Percentiles rank a stretch among this genome's conserved stretches.
phyloP scores from a whole-genome alignment of 2,888 invertebrate genomes.

The Plebejus melissa region DNA sequence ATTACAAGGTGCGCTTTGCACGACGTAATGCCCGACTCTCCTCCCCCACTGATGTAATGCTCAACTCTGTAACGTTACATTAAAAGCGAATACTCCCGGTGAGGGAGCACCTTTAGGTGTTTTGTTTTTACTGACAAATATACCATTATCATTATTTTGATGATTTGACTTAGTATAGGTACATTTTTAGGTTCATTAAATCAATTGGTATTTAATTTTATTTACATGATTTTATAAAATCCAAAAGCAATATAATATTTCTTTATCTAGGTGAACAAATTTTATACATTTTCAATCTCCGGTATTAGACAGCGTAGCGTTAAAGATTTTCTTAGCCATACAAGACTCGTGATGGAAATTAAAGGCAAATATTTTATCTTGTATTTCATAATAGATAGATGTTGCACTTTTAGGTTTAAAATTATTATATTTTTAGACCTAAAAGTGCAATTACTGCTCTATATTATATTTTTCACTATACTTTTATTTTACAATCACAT shows the following conservation, averaged over 20 bases:
- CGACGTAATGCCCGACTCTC: too few relatives aligned
- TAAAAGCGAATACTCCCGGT: too few relatives aligned
- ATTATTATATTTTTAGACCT: neutral
- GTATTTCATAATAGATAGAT: neutral
- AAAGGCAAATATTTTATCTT: conserved; percentile 23
- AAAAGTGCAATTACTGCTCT: neutral
- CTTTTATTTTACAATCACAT: neutral
- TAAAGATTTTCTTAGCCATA: neutral
- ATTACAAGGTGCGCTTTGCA: too few relatives aligned
- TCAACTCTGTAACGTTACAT: too few relatives aligned
- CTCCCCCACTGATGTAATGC: too few relatives aligned
- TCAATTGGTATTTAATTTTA: neutral
- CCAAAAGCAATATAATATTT: neutral
- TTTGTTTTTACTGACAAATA: too few relatives aligned
- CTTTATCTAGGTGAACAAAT: neutral
- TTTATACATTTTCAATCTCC: conserved; percentile 19
- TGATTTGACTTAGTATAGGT: neutral
- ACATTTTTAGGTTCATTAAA: neutral
- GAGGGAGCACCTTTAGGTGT: too few relatives aligned
- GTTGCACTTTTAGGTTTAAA: neutral
- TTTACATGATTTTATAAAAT: neutral
- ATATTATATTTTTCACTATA: too few relatives aligned
- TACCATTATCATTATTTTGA: neutral
- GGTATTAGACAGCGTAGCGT: conserved; percentile 7
- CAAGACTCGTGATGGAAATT: neutral